Base-by-base conservation (phyloP, 1,140 invertebrate genomes). In the Bicyclus anynana region DNA sequence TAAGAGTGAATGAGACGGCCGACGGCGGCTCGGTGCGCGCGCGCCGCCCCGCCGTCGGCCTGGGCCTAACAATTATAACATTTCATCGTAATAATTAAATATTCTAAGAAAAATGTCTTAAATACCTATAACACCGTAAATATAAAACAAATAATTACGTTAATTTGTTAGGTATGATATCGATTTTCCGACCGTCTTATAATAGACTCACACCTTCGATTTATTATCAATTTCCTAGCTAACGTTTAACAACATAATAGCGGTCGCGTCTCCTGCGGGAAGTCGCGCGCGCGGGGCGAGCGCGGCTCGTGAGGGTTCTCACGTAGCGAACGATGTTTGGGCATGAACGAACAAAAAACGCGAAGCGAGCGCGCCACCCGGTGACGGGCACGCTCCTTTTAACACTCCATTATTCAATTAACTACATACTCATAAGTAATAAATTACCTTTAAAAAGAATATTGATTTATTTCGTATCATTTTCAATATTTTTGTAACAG, bases 401-500 rank as follows among this genome's bases (percentile, higher is more conserved):
- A 83, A 85, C 80, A 83, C 77, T 84, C 75, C 77, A 75, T 84
- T 80, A 85, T 86, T 86, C 76, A 80, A 84, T 85, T 88, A 84
- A 88, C 82, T 88, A 87, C 82, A 72, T 86, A 86, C 75, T 83
- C 85, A 85, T 81, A 88, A 87, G 84, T 87, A 84, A 88, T 88
- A 84, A 84, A 87, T 87, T 85, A 87, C 82, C 73, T 74, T 88
- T 84, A 85, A 87, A 88, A 87, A 88, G 84, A 88, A 87, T 87
- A 87, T 86, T 83, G 84, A 87, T 87, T 88, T 83, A 85, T 74
- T 82, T 87, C 83, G 85, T 88, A 88, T 86, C 78, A 87, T 90
- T 89, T 89, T 90, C 83, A 89, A 89, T 89, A 89, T 89, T 87
- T 87, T 87, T 89, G 84, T 89, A 90, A 90, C 89, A 90, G 87